A percentile compares a stretch with the other conserved stretches of the same genome.
These are phyloP conservation scores for Reticulitermes lucifugus DNA, from an alignment of 2,888 invertebrate genomes.

Conservation along the genomic window DNA sequence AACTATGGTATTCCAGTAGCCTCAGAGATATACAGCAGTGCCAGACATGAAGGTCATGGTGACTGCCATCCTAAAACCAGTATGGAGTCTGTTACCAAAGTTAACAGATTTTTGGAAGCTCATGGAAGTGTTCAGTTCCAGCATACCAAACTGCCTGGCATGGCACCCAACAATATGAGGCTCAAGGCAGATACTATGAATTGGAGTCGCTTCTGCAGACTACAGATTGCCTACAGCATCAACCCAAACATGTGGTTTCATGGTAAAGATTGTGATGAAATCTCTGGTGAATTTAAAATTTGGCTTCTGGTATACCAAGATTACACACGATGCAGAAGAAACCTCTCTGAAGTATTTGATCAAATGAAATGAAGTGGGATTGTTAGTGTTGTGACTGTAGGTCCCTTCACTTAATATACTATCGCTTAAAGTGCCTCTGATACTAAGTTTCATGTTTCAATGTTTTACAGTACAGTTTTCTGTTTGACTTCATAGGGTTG, in stretches of 20 bases:
- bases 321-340: slow-evolving; percentile 44
- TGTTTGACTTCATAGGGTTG: too few relatives aligned
- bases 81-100: neutral
- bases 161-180: slow-evolving; percentile 33
- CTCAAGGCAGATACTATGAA: slow-evolving; percentile 33
- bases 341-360: slow-evolving; percentile 38
- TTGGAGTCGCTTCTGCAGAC: slow-evolving; percentile 38
- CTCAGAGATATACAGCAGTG: neutral
- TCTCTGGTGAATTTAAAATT: slow-evolving; percentile 26
- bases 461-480: too few relatives aligned
- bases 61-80: neutral
- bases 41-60: neutral
- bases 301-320: slow-evolving; percentile 45
- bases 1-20: neutral
- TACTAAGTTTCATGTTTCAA: too few relatives aligned
- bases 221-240: slow-evolving; percentile 32
- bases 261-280: neutral
- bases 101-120: neutral
- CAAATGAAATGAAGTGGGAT: neutral
- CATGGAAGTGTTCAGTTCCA: slow-evolving; percentile 21
- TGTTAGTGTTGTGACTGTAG: too few relatives aligned
- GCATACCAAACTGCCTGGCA: neutral
- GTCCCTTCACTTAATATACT: too few relatives aligned
- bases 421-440: too few relatives aligned
- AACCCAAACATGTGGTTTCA: neutral